Evolutionary conservation across 92 coral and sea anemone genomes (phyloP), one percentile per base, ranked within the genome.

Genomic region (Heteractis magnifica): DNA sequence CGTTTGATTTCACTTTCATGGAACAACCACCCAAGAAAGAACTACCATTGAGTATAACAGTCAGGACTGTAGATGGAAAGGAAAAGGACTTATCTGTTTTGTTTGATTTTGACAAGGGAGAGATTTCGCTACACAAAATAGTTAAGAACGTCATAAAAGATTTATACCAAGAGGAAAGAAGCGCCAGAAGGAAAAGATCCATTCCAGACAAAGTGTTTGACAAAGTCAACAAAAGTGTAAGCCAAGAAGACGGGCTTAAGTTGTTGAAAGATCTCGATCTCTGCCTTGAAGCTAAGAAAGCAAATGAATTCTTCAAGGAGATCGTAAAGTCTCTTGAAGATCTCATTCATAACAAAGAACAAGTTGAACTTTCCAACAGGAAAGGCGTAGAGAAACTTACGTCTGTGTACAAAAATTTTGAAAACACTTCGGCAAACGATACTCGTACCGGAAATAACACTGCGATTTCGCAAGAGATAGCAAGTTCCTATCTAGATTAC

Each of bases 241-340:
- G 60, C 55, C 4, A 79, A 18, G n/a, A 72, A 65, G 75, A 50
- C 5, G 48, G 51, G 15, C 18, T 19, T 6, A 26, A 77, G 65
- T 5, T 52, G 23, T 60, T 60, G 34, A 41, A 79, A 5, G 50
- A 82, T 26, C 71, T 71, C 12, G 82, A 77, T 20, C 56, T 41
- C 1, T 84, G 87, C 53, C 48, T 72, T 6, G 20, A 77, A 6
- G 78, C 82, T 34, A 65, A 51, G 68, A 84, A 84, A 26, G 87
- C 75, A 14, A 77, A 71, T 52, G 19, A 8, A 8, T 84, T 76
- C 50, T 77, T 55, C 68, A 77, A 41, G 16, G 82, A 65, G 4
- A 84, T 84, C 51, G 65, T 77, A 2, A 62, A 77, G 18, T 84
- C 87, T 52, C 82, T 84, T 52, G 68, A 79, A 23, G 10, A 58